Base-by-base conservation (phyloP, 2,113 vertebrate genomes). In the Miniopterus natalensis region DNA sequence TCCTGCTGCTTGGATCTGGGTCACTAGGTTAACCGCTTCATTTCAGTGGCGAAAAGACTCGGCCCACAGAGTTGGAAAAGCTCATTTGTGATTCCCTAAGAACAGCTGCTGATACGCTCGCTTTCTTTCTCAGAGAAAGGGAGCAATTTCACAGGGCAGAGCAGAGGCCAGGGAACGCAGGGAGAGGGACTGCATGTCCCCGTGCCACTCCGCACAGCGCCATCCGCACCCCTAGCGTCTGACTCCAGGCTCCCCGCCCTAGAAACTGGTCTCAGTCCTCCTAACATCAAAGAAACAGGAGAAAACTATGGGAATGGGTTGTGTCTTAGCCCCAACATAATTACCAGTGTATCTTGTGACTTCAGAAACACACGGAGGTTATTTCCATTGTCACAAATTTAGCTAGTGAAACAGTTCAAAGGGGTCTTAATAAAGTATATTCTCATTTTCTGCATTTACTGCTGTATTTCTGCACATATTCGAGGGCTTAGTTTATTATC, bases 331-430 rank as follows among this genome's bases (percentile, higher is more conserved):
- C 47, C 8, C 17, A 53, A 49, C 55, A 85, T 57, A 85, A 78
- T 59, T 71, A 75, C 18, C 27, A 88, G 81, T 15, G 31, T 86
- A 51, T 55, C 77, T 73, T 78, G 42, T 79, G 57, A 63, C 40
- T 86, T 79, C 2, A 10, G 71, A 92, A 83, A 71, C n/a, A 88
- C 1, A 5, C 31, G 21, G 21, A 36, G 36, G 65, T n/a, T 47
- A 7, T 42, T 53, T 86, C 86, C 59, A 31, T 27, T 51, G 53
- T 40, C 49, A 18, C 47, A 57, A 92, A 89, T 3, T 65, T 81
- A 85, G 53, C 36, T 36, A 88, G 31, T 53, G 40, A 92, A 84
- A 57, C 40, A 75, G 75, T 95, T 87, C 74, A 68, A 75, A 63
- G 36, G 36, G 6, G 13, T 5, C 8, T 79, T 20, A 51, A n/a